phyloP scores from a whole-genome alignment of 2,113 vertebrate species.

The Aspidoscelis tigris region DNA sequence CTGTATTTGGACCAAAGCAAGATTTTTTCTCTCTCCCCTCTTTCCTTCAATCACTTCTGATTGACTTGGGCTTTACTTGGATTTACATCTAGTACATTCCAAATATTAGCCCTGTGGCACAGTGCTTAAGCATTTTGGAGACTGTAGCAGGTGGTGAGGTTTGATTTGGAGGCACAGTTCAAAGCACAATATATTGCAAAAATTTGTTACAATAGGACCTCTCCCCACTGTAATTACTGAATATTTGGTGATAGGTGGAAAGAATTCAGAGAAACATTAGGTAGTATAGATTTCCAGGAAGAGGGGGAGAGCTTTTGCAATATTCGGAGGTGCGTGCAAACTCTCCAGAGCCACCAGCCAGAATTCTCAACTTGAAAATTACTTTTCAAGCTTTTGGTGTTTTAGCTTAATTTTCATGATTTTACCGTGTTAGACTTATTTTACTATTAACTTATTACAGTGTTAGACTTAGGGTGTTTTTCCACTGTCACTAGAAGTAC shows the following conservation, averaged over 20 bases:
- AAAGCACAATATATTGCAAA: not conserved
- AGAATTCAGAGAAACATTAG: not conserved
- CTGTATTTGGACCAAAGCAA: slow-evolving; percentile 68
- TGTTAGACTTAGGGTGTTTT: no score
- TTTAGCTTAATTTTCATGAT: no score
- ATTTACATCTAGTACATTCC: slow-evolving; percentile 70
- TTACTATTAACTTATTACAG: no score
- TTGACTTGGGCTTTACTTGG: slow-evolving; percentile 73
- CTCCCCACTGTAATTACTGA: not conserved
- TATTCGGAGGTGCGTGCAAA: not conserved
- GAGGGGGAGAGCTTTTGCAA: not conserved
- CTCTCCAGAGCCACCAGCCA: not conserved
- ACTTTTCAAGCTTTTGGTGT: no score
- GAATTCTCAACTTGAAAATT: not conserved
- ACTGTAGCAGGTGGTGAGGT: fast-evolving
- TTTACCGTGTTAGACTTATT: no score
- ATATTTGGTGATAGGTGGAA: not conserved
- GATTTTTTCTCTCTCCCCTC: not conserved
- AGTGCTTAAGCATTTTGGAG: slow-evolving; percentile 24
- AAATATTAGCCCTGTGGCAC: slow-evolving; percentile 60
- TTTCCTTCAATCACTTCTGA: slow-evolving; percentile 70
- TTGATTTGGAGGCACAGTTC: slow-evolving; percentile 33
- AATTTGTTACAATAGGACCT: not conserved
- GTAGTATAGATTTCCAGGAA: not conserved
- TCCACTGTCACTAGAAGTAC: no score